These are phyloP conservation scores for Neodon shergylaensis DNA, from an alignment of 2,113 vertebrate genomes.

Conservation along the genomic window DNA sequence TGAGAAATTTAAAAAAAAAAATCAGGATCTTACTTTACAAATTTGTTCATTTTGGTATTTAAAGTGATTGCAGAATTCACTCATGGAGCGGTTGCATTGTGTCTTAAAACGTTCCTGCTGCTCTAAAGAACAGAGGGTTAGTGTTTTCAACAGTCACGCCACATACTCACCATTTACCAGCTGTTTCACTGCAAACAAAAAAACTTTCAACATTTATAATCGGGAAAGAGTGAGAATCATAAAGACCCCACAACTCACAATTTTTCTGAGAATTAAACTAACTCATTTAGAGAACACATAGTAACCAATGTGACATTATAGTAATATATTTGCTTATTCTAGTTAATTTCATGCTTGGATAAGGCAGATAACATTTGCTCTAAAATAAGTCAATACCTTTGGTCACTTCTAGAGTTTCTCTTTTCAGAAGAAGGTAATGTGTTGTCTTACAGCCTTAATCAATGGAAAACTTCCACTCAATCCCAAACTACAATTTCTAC, in stretches of 20 bases:
- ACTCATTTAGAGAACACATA: not conserved
- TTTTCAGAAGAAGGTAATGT: not conserved
- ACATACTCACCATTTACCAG: not conserved
- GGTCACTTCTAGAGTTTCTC: not conserved
- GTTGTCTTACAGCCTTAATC: conserved; percentile 30
- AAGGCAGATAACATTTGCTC: not conserved
- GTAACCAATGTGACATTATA: not conserved
- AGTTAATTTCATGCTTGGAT: not conserved
- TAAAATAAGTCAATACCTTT: not conserved
- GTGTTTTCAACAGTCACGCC: not conserved
- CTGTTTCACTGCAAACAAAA: not conserved
- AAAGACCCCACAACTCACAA: not conserved
- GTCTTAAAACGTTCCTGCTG: not conserved
- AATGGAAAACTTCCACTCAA: conserved; percentile 45
- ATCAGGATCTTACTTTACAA: not conserved
- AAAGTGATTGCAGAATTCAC: not conserved
- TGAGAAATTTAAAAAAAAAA: not conserved
- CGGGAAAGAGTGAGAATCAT: not conserved
- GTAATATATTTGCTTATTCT: not conserved
- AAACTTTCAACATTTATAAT: not conserved
- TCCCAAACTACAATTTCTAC: conserved; percentile 54
- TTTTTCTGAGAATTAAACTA: conserved; percentile 21
- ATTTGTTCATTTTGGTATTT: not conserved
- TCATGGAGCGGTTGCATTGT: not conserved
- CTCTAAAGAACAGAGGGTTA: not conserved